Evolutionary conservation across 2,113 vertebrate genomes (phyloP), one percentile per base, ranked within the genome.

Genomic region (Brachyhypopomus gauderio): DNA sequence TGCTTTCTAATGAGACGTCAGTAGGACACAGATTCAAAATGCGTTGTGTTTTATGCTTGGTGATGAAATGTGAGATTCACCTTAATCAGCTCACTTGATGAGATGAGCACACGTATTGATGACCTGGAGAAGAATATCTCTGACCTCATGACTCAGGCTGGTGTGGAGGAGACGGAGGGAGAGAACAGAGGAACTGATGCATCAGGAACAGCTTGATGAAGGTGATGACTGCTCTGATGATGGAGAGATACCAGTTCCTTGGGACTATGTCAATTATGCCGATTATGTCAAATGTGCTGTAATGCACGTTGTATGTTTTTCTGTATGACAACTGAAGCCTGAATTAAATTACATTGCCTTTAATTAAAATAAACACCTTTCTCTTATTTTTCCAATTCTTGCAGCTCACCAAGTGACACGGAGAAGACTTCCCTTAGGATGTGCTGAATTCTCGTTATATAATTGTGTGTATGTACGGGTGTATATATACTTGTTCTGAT

Each of bases 101-200:
- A 99, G 82, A 99, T 99, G 98, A 99, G 97, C 87, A 98, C 96
- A 20, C 97, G 98, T 70, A 99, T 99, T 4, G 98, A 99, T 2
- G 97, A 99, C 86, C 91, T 99, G 92, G 98, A 99, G 93, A 96
- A 97, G 78, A 99, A 99, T 89, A 99, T 99, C 9, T 96, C 96
- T 0, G 98, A 99, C 81, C 95, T 99, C 78, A 99, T 99, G 98
- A 98, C 97, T 0, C 97, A 99, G 87, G 97, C 97, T 0, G 97
- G 97, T 0, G 96, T 99, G 64, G 97, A 99, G 81, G 97, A 99
- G 78, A 89, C 96, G 3, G 98, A 98, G 75, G 94, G 92, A 0
- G 96, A 96, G 4, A 95, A 93, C 88, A 98, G 98, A 91, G 84
- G 92, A 22, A 90, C 59, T 14, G 77, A 86, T 11, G 76, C 73